These are phyloP conservation scores for Valencia hispanica DNA, from an alignment of 2,797 vertebrate species.

Conservation along the genomic window DNA sequence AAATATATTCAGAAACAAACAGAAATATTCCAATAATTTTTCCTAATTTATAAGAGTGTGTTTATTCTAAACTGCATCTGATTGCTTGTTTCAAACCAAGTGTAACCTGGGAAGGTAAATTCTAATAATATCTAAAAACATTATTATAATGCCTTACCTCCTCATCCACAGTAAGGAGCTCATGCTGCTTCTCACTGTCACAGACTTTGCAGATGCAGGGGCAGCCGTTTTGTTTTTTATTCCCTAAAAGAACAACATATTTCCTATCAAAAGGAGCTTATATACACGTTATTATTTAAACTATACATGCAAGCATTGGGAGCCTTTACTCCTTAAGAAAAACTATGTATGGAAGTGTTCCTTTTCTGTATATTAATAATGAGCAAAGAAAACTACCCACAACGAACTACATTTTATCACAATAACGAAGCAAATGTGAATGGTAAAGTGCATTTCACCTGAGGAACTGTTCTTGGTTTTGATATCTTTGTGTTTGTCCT, in stretches of 20 bases:
- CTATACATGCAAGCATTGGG: neutral
- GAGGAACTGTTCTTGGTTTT: neutral
- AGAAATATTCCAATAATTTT: neutral
- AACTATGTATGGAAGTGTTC: neutral
- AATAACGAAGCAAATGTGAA: neutral
- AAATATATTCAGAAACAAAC: neutral
- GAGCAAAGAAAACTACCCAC: neutral
- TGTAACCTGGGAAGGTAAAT: neutral
- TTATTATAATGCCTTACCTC: constrained; percentile 42
- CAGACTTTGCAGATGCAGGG: constrained; percentile 23
- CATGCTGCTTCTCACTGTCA: constrained; percentile 25
- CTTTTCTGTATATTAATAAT: neutral
- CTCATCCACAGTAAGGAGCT: constrained; percentile 38
- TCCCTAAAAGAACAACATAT: constrained; percentile 52
- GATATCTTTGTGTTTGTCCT: constrained; percentile 8
- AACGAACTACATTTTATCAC: neutral
- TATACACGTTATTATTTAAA: neutral
- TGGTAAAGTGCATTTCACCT: constrained; percentile 28
- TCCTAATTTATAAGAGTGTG: neutral
- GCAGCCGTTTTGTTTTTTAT: constrained; percentile 19
- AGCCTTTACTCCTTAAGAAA: neutral
- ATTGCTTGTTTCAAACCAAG: neutral
- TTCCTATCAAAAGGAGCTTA: neutral
- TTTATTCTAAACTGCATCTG: neutral
- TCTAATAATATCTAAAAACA: neutral